Conservation (phyloP, 2,113 vertebrate genomes). For the Paracyprichromis sp. region DNA sequence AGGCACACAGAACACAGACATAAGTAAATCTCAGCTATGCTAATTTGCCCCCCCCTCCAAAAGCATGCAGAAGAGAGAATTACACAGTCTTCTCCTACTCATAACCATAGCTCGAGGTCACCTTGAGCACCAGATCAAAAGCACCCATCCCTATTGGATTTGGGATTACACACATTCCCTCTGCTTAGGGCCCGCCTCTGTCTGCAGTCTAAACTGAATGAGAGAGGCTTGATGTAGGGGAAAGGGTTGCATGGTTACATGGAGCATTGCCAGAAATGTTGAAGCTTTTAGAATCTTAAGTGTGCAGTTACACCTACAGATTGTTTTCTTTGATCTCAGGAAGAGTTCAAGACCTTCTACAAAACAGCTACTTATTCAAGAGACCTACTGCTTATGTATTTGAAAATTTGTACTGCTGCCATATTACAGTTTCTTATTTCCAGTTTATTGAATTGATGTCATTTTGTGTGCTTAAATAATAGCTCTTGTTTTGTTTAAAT, state of each 20-base stretch:
- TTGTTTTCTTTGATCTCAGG: background rate
- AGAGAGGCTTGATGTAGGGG: background rate
- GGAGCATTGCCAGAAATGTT: conserved; percentile 4
- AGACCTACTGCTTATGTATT: background rate
- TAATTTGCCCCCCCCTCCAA: background rate
- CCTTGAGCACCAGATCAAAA: conserved; percentile 49
- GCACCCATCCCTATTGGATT: conserved; percentile 43
- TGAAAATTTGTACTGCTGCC: background rate
- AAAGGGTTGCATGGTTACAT: background rate
- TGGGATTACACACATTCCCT: conserved; percentile 48
- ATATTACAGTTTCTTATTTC: background rate
- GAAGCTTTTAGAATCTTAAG: background rate
- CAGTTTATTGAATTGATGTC: background rate
- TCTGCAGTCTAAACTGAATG: conserved; percentile 22
- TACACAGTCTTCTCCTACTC: conserved; percentile 36
- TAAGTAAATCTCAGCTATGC: conserved; percentile 21
- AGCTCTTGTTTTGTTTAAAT: background rate
- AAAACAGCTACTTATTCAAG: background rate
- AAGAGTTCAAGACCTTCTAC: background rate
- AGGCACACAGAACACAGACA: background rate
- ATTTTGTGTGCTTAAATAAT: background rate
- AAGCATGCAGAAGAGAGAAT: conserved; percentile 40
- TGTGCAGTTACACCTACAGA: background rate
- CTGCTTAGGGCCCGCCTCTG: conserved; percentile 2
- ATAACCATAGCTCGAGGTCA: conserved; percentile 42